Conservation (phyloP, 2,888 invertebrate genomes). For the Athrips mouffetella region DNA sequence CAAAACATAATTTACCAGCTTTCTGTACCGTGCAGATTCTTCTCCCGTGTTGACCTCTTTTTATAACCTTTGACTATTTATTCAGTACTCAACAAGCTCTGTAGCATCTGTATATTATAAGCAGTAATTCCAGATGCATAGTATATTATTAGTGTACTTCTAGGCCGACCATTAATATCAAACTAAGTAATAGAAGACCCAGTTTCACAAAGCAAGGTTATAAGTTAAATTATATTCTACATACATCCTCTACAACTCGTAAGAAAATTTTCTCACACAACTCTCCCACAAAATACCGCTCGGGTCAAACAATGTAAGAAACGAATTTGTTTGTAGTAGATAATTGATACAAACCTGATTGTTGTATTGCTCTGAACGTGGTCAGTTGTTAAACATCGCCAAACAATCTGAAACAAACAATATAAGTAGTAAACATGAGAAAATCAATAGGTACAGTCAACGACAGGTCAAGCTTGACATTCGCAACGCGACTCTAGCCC, state of each 20-base stretch:
- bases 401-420: constrained; percentile 41
- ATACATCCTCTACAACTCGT: no score
- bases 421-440: no score
- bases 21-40: not conserved
- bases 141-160: no score
- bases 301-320: not conserved
- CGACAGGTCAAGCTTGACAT: no score
- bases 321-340: not conserved
- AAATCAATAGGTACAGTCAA: no score
- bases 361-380: constrained; percentile 1
- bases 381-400: constrained; percentile 38
- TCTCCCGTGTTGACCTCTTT: not conserved
- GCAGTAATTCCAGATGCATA: no score
- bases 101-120: not conserved
- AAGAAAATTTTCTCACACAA: not conserved
- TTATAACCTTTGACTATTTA: not conserved
- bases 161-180: no score
- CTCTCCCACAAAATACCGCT: not conserved
- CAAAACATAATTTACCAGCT: not conserved
- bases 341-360: constrained; percentile 16
- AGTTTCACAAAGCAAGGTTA: no score
- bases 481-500: no score
- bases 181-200: no score
- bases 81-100: not conserved
- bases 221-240: no score